These are phyloP conservation scores for Setophaga kirtlandii DNA, from an alignment of 2,113 vertebrate genomes.

Conservation along the genomic window DNA sequence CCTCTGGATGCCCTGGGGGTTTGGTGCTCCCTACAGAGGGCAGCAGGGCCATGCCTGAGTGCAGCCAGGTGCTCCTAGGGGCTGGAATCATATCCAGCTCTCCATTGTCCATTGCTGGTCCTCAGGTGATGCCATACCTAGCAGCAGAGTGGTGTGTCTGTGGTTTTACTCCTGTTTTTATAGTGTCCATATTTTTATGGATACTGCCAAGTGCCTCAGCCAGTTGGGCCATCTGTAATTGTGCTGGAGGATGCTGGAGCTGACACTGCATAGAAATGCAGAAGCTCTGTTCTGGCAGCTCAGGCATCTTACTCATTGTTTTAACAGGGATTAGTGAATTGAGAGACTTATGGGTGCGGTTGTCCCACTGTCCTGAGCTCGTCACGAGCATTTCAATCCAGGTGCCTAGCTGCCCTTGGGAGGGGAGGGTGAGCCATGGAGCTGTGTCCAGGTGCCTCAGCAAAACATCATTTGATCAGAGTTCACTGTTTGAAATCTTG, in stretches of 20 bases:
- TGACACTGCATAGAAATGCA: rapidly evolving
- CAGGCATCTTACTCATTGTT: rapidly evolving
- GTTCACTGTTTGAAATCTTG: background rate
- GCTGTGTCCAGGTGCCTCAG: background rate
- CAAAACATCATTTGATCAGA: background rate
- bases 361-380: background rate
- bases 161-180: background rate
- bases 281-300: background rate
- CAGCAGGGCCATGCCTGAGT: background rate
- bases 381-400: background rate
- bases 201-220: background rate
- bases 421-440: background rate
- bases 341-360: background rate
- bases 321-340: background rate
- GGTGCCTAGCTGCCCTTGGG: background rate
- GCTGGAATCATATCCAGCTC: background rate
- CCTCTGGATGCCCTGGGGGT: rapidly evolving
- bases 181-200: rapidly evolving
- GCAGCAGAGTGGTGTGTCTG: background rate
- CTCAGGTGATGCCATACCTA: background rate
- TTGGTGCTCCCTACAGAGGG: background rate
- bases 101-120: rapidly evolving
- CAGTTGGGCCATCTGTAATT: background rate
- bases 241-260: background rate
- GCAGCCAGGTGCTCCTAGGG: background rate